A percentile compares a stretch with the other conserved stretches of the same genome.
phyloP scores from a whole-genome alignment of 2,888 invertebrate species.

The Bembecia ichneumoniformis region DNA sequence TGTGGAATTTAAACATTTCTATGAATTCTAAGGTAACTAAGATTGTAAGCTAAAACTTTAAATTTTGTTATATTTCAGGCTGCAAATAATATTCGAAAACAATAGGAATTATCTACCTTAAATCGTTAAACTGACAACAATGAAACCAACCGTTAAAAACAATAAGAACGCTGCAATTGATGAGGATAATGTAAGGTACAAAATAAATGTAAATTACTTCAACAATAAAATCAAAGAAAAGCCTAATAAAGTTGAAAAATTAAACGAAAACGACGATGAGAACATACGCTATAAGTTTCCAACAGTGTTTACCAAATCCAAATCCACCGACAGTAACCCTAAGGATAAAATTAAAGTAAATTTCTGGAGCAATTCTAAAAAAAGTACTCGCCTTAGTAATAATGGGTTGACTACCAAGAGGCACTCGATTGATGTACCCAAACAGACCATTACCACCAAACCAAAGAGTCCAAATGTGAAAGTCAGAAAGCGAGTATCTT shows the following conservation, averaged over 20 bases:
- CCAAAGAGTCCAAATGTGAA: slow-evolving; percentile 39
- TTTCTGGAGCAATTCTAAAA: slow-evolving; percentile 58
- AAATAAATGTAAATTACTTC: slow-evolving; percentile 44
- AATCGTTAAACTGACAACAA: slow-evolving; percentile 21
- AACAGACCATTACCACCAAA: slow-evolving; percentile 21
- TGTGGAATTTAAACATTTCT: too few relatives aligned
- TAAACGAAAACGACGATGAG: slow-evolving; percentile 35
- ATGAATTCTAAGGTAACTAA: too few relatives aligned
- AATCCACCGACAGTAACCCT: slow-evolving; percentile 33
- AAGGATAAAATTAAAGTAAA: slow-evolving; percentile 61
- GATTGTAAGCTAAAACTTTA: too few relatives aligned
- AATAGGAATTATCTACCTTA: too few relatives aligned
- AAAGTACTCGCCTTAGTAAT: slow-evolving; percentile 32
- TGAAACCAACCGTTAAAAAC: slow-evolving; percentile 32
- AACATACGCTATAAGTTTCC: slow-evolving; percentile 52
- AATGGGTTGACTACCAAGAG: slow-evolving; percentile 31
- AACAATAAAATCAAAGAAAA: slow-evolving; percentile 33
- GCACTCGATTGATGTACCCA: slow-evolving; percentile 38
- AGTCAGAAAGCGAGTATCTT: slow-evolving; percentile 56
- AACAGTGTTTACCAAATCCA: slow-evolving; percentile 29
- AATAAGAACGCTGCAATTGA: slow-evolving; percentile 17
- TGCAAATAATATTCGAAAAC: too few relatives aligned
- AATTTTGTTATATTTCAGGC: too few relatives aligned
- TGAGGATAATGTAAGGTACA: slow-evolving; percentile 56
- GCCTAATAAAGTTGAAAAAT: slow-evolving; percentile 18